These are phyloP conservation scores for Thunnus albacares DNA, from an alignment of 2,797 vertebrate genomes.

Conservation along the genomic window DNA sequence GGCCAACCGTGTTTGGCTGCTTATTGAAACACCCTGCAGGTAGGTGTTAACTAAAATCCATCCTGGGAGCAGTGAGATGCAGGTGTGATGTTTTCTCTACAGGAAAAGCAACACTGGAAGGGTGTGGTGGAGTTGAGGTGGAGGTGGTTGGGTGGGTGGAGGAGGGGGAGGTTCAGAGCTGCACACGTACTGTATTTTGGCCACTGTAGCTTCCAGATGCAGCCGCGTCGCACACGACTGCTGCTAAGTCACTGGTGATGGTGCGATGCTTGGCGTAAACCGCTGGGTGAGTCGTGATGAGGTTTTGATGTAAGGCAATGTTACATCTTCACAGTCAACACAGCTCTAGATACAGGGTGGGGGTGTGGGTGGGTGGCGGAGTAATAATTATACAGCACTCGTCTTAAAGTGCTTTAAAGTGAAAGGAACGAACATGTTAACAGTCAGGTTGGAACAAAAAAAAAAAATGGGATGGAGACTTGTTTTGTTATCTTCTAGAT, in stretches of 20 bases:
- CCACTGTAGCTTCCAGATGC: constrained; percentile 41
- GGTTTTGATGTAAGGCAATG: constrained; percentile 34
- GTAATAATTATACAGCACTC: constrained; percentile 57
- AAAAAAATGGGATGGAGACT: constrained; percentile 4
- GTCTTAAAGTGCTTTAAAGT: constrained; percentile 64
- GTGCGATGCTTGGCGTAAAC: background rate
- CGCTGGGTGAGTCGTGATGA: background rate
- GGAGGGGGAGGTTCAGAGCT: constrained; percentile 9
- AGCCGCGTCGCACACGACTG: constrained; percentile 4
- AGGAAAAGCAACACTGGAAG: constrained; percentile 41
- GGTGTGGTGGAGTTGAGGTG: background rate
- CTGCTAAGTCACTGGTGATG: constrained; percentile 42
- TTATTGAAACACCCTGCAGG: constrained; percentile 53
- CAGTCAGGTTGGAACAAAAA: constrained; percentile 55
- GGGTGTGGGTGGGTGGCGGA: background rate
- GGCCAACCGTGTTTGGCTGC: constrained; percentile 34
- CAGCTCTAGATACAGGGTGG: constrained; percentile 21
- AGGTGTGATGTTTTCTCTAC: constrained; percentile 19
- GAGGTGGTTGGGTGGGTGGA: too few relatives aligned
- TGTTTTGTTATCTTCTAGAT: constrained; percentile 15
- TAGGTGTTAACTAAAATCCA: constrained; percentile 45
- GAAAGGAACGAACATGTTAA: constrained; percentile 59
- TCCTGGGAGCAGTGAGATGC: constrained; percentile 41
- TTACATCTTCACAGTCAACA: constrained; percentile 44
- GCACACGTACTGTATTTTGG: constrained; percentile 34